Base-by-base conservation (phyloP, 2,888 invertebrate genomes). In the Parnassius apollo region DNA sequence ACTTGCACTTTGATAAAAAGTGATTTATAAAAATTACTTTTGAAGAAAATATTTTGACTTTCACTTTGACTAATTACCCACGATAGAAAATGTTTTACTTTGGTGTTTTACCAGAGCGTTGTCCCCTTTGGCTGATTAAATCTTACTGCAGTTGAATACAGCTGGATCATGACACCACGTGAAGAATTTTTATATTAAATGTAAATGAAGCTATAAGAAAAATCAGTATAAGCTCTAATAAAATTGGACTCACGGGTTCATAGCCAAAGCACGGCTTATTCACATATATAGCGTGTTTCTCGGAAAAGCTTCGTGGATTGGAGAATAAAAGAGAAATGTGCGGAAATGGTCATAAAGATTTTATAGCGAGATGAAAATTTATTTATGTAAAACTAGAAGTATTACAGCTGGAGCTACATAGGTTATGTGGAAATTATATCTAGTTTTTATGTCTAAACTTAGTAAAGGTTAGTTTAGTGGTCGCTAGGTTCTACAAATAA, bases 281-380 rank as follows among this genome's bases (percentile, higher is more conserved):
- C 25, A 51, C 25, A 25, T 51, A 25, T 51, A 51, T 25, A 25
- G 25, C 35, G 3, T 42, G 51, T 44, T 51, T 44, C 51, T 58
- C 51, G 45, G 44, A 11, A 52, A 22, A 52, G n/a, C 11, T 35
- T n/a, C 11, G 44, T 25, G 45, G 45, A 52, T 4, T 45, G 45
- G 25, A 52, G 52, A 53, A 56, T 61, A 61, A 61, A 61, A 49
- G 49, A 61, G 50, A 56, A 13, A 48, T 11, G 82, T 79, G 85
- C 77, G 74, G 83, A 83, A 79, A 83, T 84, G 81, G 75, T 82
- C 74, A 82, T 88, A 87, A 88, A 88, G 78, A 80, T 87, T 88
- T 88, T 86, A 88, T 78, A 81, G 82, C 73, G 50, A 61, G 50
- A 61, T 50, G 61, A 51, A 56, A 55, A 56, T 56, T 56, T 56